Evolutionary conservation across 2,888 invertebrate genomes (phyloP), one percentile per base, ranked within the genome.

Genomic region (Acholoe squamosa): DNA sequence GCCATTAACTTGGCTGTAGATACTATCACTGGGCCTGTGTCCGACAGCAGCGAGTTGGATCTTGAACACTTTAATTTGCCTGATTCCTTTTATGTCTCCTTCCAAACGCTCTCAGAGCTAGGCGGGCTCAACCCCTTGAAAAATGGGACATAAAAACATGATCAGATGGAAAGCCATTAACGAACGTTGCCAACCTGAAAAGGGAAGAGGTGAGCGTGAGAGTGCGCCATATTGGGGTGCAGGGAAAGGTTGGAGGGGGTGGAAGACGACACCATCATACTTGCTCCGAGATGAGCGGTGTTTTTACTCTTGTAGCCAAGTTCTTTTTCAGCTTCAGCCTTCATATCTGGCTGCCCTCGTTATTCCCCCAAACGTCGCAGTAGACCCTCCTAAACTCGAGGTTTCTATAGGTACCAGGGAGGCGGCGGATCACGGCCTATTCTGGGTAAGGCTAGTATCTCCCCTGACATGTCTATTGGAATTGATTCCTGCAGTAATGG

Each of bases 91-190:
- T 71, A 28, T 14, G 71, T 14, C 71, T 71, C 28, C 31, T 71
- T 71, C 71, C 28, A 71, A 71, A 28, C 12, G 25, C 71, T 71
- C 31, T 28, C 25, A 16, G 25, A 71, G 71, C 7, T 25, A 28
- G 71, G 12, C 71, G 71, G 31, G 0, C 28, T 61, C 61, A 19
- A 7, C 61, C 22, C 61, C 61, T 1, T n/a, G 61, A 61, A 61
- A 61, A 61, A 61, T n/a, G 19, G 19, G 61, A 61, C 43, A 43
- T 61, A n/a, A 61, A 61, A 61, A 61, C 19, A 61, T 14, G 25
- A 71, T 71, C 71, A 28, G 71, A 71, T 71, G 71, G 71, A 71
- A 71, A 71, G 71, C 71, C 71, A 71, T 71, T 71, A 71, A n/a
- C 71, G 71, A 71, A n/a, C 71, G 71, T 71, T n/a, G n/a, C 25